A percentile compares a stretch with the other conserved stretches of the same genome.
Conservation (phyloP, 1,140 invertebrate species). For the Pseudomyrmex gracilis region DNA sequence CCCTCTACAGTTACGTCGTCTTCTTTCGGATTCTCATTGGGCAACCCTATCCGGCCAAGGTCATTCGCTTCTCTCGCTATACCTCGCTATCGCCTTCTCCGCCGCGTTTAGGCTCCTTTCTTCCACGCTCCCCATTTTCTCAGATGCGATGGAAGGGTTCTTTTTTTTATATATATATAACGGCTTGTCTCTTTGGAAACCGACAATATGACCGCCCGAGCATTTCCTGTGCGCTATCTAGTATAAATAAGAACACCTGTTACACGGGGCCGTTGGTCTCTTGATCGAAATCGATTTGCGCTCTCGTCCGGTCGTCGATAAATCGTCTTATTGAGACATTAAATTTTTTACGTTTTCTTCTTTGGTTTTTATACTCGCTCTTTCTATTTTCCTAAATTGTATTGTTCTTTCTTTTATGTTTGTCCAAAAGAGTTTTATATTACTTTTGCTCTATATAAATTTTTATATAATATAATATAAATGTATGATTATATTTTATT, state of each 20-base stretch:
- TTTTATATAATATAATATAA: too few species aligned
- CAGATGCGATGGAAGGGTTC: conserved; percentile 73
- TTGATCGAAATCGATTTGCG: conserved; percentile 58
- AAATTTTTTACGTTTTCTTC: too few species aligned
- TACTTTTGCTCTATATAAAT: too few species aligned
- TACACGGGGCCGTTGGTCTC: conserved; percentile 68
- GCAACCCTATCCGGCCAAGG: conserved; percentile 71
- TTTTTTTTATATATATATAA: conserved; percentile 66
- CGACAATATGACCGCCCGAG: conserved; percentile 66
- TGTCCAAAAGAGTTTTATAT: too few species aligned
- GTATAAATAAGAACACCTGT: conserved; percentile 71
- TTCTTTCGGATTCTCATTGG: conserved; percentile 42
- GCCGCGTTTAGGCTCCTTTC: conserved; percentile 21
- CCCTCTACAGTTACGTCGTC: neutral
- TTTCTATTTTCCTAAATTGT: too few species aligned
- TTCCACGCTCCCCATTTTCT: conserved; percentile 24
- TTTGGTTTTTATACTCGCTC: too few species aligned
- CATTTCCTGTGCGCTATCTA: conserved; percentile 67
- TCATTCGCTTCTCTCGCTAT: conserved; percentile 52
- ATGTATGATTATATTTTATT: too few species aligned
- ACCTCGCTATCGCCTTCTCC: conserved; percentile 22
- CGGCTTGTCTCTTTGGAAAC: conserved; percentile 63
- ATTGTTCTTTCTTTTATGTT: too few species aligned
- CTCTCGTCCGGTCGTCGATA: neutral
- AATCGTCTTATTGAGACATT: neutral